These are phyloP conservation scores for Oophaga pumilio DNA, from an alignment of 2,113 vertebrate species.

Conservation along the genomic window DNA sequence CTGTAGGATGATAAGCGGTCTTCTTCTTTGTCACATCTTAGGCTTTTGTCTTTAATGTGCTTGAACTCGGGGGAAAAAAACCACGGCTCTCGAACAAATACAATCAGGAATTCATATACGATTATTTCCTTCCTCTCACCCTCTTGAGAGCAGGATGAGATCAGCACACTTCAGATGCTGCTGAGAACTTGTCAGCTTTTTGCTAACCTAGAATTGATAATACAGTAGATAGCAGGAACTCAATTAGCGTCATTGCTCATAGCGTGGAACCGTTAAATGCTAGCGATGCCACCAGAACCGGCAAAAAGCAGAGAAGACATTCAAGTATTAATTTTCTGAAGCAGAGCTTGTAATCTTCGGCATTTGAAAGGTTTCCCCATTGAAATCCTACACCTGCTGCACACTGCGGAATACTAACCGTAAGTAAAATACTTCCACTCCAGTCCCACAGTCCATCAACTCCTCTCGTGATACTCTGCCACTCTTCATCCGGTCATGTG, in stretches of 20 bases:
- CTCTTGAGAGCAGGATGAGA: constrained; percentile 73
- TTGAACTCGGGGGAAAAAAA: not conserved
- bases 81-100: constrained; percentile 63
- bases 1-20: constrained; percentile 8
- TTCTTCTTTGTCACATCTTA: constrained; percentile 56
- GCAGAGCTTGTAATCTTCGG: too few relatives aligned
- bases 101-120: constrained; percentile 69
- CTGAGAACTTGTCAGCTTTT: constrained; percentile 74
- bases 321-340: too few relatives aligned
- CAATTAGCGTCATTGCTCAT: constrained; percentile 64
- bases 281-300: constrained; percentile 26
- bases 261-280: constrained; percentile 58
- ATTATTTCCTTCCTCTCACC: constrained; percentile 73
- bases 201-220: constrained; percentile 73
- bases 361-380: too few relatives aligned
- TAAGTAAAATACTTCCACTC: too few relatives aligned
- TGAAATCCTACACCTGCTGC: too few relatives aligned
- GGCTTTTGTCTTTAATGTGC: constrained; percentile 60
- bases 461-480: too few relatives aligned
- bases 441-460: too few relatives aligned
- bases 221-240: constrained; percentile 70
- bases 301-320: not conserved
- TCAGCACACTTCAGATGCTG: constrained; percentile 70
- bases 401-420: too few relatives aligned
- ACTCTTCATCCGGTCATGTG: too few relatives aligned